A percentile compares a stretch with the other conserved stretches of the same genome.
phyloP scores from a whole-genome alignment of 2,888 invertebrate genomes.

The Junonia oenone region DNA sequence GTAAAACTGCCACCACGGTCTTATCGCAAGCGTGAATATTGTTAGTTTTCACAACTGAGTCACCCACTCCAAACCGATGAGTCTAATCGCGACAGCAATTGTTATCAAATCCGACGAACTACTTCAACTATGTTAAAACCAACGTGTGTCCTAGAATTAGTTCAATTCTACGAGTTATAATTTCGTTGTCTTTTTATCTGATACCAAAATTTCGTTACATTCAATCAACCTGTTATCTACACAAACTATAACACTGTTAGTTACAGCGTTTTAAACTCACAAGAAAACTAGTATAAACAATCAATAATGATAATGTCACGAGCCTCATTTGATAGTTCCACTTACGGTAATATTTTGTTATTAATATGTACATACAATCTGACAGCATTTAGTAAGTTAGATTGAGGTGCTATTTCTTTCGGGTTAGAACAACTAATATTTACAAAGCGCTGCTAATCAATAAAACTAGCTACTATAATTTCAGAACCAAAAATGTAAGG shows the following conservation, averaged over 20 bases:
- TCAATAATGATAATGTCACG: not conserved
- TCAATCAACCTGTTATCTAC: not conserved
- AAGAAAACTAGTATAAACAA: not conserved
- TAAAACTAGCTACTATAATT: not conserved
- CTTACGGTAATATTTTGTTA: not conserved
- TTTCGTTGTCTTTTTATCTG: not conserved
- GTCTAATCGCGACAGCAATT: slow-evolving; percentile 7
- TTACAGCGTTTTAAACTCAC: not conserved
- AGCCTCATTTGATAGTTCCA: not conserved
- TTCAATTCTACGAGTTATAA: not conserved
- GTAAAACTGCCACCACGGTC: not conserved
- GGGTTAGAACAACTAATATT: slow-evolving; percentile 40
- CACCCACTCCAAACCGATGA: slow-evolving; percentile 16
- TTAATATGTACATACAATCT: not conserved
- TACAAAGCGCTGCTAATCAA: not conserved
- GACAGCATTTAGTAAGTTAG: not conserved
- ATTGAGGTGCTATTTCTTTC: slow-evolving; percentile 34
- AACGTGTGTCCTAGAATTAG: not conserved
- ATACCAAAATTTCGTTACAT: not conserved
- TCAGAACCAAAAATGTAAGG: not conserved
- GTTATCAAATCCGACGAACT: slow-evolving; percentile 14
- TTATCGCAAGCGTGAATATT: not conserved
- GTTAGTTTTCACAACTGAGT: slow-evolving; percentile 4
- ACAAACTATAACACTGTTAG: not conserved
- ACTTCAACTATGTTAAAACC: not conserved